Base-by-base conservation (phyloP, 1,140 invertebrate species). In the Drosophila pectinifera region DNA sequence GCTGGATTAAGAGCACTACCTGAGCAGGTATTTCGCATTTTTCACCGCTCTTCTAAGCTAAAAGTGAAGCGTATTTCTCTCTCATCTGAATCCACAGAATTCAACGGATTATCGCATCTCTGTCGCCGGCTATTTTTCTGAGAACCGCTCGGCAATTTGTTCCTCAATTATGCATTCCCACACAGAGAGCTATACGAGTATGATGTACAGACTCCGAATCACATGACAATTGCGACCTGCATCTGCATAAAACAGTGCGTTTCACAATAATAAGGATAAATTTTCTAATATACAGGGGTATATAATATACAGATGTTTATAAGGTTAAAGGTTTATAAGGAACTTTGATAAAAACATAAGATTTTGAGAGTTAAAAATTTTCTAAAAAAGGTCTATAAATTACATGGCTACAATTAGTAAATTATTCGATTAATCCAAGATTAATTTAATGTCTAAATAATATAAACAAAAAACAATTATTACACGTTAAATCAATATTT, bases 141-240 rank as follows among this genome's bases (percentile, higher is more conserved):
- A 64, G 67, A 70, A 70, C 36, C 36, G 5, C 51, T 41, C 26
- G 10, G 63, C 67, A 70, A 70, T 70, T 69, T 70, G 65, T 69
- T 57, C 42, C 42, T 70, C 64, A 70, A 57, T 70, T 70, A 70
- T 57, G 51, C 34, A 41, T 70, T 69, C 34, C 31, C 67, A 69
- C 31, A 46, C 41, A 69, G 18, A 6, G 8, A 31, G 26, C 51
- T 51, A 26, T 49, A 62, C 38, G 63, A 39, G 59, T 31, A 67
- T 63, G 43, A 49, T 58, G 43, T 59, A 36, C 26, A 49, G 43
- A 67, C 57, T 48, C 63, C 62, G 46, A 53, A 68, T 69, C 41
- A 28, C 46, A 56, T 56, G 64, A 70, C 67, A 70, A 34, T 70
- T 69, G 41, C 39, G 65, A 48, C 11, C 24, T 46, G 24, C 24